phyloP scores from a whole-genome alignment of 2,888 invertebrate genomes.

The Drosophila algonquin region DNA sequence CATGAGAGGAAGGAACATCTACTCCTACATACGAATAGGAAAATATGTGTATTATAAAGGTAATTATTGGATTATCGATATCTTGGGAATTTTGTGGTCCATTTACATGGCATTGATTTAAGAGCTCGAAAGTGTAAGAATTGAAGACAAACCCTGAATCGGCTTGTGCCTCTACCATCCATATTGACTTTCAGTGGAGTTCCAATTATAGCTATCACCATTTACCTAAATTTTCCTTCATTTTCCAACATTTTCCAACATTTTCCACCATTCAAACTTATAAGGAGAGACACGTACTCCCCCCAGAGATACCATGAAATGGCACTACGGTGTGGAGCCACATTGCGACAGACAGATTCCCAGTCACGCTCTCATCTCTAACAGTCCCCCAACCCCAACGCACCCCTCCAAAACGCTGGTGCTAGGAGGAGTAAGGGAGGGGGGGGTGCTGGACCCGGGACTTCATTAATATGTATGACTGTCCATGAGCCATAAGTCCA shows the following conservation, averaged over 20 bases:
- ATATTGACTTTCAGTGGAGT: too few relatives aligned
- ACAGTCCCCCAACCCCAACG: too few relatives aligned
- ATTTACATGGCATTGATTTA: too few relatives aligned
- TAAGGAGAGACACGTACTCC: background rate
- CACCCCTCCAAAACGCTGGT: background rate
- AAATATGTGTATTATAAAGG: too few relatives aligned
- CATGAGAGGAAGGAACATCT: too few relatives aligned
- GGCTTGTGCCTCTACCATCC: too few relatives aligned
- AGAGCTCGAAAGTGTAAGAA: background rate
- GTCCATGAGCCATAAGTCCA: constrained; percentile 38
- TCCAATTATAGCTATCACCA: background rate
- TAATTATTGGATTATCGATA: too few relatives aligned
- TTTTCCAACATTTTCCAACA: background rate
- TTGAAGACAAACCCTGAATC: background rate
- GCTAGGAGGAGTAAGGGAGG: background rate
- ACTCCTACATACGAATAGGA: too few relatives aligned
- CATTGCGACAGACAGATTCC: constrained; percentile 3
- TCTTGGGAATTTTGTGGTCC: too few relatives aligned
- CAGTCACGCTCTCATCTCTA: constrained; percentile 37
- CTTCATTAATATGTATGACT: constrained; percentile 75
- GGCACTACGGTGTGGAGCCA: background rate
- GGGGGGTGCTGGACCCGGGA: constrained; percentile 7
- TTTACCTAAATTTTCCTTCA: background rate
- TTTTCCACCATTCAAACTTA: background rate
- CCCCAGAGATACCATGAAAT: background rate